A percentile compares a stretch with the other conserved stretches of the same genome.
These are phyloP conservation scores for Rhinolophus ferrumequinum DNA, from an alignment of 2,113 vertebrate species.

Conservation along the genomic window DNA sequence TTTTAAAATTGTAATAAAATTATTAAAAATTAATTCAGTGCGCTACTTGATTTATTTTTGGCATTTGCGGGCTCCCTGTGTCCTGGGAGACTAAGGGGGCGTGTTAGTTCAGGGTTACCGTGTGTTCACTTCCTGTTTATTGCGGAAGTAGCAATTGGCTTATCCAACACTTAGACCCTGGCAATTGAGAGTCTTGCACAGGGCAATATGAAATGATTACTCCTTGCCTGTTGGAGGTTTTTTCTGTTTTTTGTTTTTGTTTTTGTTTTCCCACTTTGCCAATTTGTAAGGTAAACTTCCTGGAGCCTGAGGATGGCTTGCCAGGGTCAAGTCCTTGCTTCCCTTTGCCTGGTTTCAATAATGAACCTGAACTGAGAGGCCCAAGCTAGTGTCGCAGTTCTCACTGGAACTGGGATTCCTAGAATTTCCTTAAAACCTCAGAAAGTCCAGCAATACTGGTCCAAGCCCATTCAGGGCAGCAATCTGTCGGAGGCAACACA, in stretches of 20 bases:
- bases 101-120: background rate
- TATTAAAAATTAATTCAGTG: background rate
- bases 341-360: background rate
- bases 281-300: background rate
- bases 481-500: background rate
- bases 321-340: background rate
- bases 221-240: background rate
- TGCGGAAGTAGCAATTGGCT: background rate
- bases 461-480: background rate
- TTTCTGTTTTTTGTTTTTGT: background rate
- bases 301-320: background rate
- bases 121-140: background rate
- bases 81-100: background rate
- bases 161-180: background rate
- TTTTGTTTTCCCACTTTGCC: background rate
- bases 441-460: background rate
- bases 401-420: background rate
- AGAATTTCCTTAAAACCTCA: slow-evolving; percentile 10
- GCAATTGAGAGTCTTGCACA: background rate
- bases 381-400: background rate
- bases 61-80: background rate
- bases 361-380: background rate
- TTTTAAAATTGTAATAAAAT: slow-evolving; percentile 24
- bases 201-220: background rate
- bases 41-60: background rate